These are phyloP conservation scores for Canis aureus DNA, from an alignment of 2,113 vertebrate genomes.

Conservation along the genomic window DNA sequence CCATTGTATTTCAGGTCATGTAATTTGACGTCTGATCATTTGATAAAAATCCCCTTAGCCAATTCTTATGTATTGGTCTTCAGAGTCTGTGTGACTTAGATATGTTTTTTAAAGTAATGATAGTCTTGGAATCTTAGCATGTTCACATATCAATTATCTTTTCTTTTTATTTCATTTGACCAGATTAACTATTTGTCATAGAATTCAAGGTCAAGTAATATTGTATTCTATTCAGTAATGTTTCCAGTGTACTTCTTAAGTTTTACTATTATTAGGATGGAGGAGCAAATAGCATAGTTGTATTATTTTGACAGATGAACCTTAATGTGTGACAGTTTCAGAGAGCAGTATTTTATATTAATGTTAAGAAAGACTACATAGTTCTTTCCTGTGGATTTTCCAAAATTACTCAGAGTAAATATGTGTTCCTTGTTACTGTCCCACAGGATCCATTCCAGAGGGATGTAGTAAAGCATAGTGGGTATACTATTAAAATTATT, in stretches of 20 bases:
- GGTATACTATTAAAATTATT: conserved; percentile 70
- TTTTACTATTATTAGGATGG: conserved; percentile 75
- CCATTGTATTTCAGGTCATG: not conserved
- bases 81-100: not conserved
- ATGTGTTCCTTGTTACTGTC: conserved; percentile 57
- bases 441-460: conserved; percentile 60
- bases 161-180: conserved; percentile 77
- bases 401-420: conserved; percentile 57
- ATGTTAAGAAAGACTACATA: conserved; percentile 66
- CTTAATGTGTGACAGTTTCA: conserved; percentile 69
- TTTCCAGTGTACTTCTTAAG: conserved; percentile 81
- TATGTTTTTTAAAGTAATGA: not conserved
- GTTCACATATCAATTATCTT: conserved; percentile 73
- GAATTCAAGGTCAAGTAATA: conserved; percentile 74
- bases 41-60: not conserved
- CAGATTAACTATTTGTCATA: conserved; percentile 77
- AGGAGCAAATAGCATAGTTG: conserved; percentile 53
- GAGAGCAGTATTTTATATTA: conserved; percentile 72
- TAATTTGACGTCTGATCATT: not conserved
- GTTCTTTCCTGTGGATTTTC: conserved; percentile 72
- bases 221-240: conserved; percentile 72
- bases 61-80: not conserved
- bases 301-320: conserved; percentile 73
- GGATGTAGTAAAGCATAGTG: conserved; percentile 65
- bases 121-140: conserved; percentile 26